These are phyloP conservation scores for Cryptocheilus praepositus DNA, from an alignment of 2,888 invertebrate species.

Conservation along the genomic window DNA sequence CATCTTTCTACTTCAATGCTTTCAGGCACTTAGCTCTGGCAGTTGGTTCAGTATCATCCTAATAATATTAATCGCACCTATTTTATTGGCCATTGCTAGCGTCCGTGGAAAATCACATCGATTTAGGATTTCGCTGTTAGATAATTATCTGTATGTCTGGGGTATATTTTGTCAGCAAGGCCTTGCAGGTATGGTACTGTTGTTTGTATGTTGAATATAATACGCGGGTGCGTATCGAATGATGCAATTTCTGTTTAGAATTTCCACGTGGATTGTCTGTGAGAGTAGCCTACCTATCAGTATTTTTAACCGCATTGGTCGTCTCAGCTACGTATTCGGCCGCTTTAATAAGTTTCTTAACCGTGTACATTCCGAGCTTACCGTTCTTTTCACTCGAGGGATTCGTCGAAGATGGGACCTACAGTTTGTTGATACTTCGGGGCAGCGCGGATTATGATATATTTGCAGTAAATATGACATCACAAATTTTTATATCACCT, in stretches of 20 bases:
- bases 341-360: constrained; percentile 48
- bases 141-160: constrained; percentile 21
- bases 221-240: neutral
- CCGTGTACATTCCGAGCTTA: constrained; percentile 31
- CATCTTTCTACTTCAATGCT: neutral
- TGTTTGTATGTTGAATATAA: neutral
- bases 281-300: constrained; percentile 41
- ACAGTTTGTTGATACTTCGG: constrained; percentile 35
- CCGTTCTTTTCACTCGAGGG: constrained; percentile 46
- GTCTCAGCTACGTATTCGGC: constrained; percentile 49
- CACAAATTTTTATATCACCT: neutral
- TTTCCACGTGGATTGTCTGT: constrained; percentile 38
- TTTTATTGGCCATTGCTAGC: constrained; percentile 16
- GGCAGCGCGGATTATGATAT: constrained; percentile 36
- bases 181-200: neutral
- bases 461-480: constrained; percentile 26
- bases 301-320: constrained; percentile 43
- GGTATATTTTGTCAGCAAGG: constrained; percentile 52
- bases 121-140: neutral
- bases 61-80: constrained; percentile 15
- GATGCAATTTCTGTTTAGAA: constrained; percentile 26
- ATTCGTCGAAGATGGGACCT: constrained; percentile 41
- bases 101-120: neutral
- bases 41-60: constrained; percentile 22
- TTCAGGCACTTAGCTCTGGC: constrained; percentile 14